phyloP scores from a whole-genome alignment of 2,113 vertebrate species.

The Canis aureus region DNA sequence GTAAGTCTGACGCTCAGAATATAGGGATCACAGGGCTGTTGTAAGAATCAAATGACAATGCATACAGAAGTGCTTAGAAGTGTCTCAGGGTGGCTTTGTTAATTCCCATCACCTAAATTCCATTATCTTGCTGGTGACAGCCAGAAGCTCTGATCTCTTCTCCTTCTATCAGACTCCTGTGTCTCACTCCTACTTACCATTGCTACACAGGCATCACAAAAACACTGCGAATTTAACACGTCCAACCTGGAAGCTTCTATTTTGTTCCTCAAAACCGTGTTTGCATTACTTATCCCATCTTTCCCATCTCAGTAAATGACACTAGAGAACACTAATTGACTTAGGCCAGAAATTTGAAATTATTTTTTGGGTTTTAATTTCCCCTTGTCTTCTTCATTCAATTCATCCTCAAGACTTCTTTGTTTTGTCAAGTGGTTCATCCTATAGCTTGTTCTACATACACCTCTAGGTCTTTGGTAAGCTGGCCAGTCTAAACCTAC shows the following conservation, averaged over 20 bases:
- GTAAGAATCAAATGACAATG: background rate
- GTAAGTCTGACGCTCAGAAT: background rate
- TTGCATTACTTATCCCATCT: background rate
- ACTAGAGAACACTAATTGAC: background rate
- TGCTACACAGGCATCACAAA: background rate
- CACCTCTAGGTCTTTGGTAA: background rate
- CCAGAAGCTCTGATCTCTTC: background rate
- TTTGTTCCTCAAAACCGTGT: background rate
- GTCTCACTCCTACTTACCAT: background rate
- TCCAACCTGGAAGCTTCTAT: background rate
- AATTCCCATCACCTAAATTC: background rate
- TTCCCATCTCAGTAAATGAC: background rate
- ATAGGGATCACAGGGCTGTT: background rate
- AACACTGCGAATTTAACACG: background rate
- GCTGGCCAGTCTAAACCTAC: background rate
- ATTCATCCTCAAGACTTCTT: background rate
- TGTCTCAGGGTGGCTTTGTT: background rate
- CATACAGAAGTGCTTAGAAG: too few species aligned
- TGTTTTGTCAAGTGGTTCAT: background rate
- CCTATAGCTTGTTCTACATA: background rate
- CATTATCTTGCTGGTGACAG: background rate
- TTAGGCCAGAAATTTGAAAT: background rate
- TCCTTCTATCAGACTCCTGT: background rate
- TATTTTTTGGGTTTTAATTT: background rate
- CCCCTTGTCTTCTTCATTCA: background rate